These are phyloP conservation scores for Aphaenogaster rudis DNA, from an alignment of 1,140 invertebrate species.

Conservation along the genomic window DNA sequence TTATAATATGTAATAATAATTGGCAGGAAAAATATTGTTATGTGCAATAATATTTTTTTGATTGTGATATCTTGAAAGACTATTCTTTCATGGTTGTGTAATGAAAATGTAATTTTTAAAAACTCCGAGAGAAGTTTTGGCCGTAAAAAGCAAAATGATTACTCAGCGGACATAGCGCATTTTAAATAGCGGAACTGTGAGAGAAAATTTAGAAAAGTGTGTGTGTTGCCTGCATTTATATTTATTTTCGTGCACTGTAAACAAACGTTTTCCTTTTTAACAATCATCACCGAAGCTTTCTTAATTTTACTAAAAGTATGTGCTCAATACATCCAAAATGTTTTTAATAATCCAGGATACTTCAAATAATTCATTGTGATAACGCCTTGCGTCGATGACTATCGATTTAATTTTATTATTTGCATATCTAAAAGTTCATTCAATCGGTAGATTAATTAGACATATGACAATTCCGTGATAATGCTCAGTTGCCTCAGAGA, in stretches of 20 bases:
- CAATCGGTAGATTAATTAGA: not conserved
- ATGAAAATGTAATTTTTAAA: slow-evolving; percentile 6
- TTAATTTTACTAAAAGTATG: slow-evolving; percentile 44
- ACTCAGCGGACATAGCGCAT: not conserved
- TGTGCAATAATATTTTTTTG: slow-evolving; percentile 22
- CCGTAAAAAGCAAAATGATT: slow-evolving; percentile 1
- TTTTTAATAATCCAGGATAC: slow-evolving; percentile 8
- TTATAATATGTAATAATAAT: slow-evolving; percentile 22
- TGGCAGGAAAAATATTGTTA: not conserved
- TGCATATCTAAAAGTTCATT: not conserved
- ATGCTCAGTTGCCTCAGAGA: not conserved
- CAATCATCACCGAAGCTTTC: slow-evolving; percentile 41
- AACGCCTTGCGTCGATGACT: not conserved
- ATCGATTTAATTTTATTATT: not conserved
- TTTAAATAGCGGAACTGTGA: not conserved
- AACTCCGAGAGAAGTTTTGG: not conserved
- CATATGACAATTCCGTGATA: not conserved
- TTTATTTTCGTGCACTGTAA: slow-evolving; percentile 38
- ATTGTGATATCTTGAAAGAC: slow-evolving; percentile 17
- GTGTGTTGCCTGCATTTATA: slow-evolving; percentile 15
- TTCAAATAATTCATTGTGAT: slow-evolving; percentile 22
- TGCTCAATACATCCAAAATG: not conserved
- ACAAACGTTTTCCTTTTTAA: not conserved
- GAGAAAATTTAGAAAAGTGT: slow-evolving; percentile 20
- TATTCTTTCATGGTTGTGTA: slow-evolving; percentile 26